These are phyloP conservation scores for Chrysotoxum bicinctum DNA, from an alignment of 2,888 invertebrate species.

Conservation along the genomic window DNA sequence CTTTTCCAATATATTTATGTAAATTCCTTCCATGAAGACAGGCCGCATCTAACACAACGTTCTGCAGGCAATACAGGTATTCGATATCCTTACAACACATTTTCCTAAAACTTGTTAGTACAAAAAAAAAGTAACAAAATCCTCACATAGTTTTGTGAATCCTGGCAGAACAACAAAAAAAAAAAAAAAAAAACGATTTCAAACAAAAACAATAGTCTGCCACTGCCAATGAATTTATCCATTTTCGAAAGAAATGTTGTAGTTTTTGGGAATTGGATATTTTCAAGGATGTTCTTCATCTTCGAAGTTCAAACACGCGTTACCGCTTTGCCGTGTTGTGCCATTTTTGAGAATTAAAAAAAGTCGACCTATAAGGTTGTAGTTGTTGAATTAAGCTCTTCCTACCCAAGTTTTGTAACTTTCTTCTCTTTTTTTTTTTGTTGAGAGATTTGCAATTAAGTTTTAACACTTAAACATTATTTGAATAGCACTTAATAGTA, in stretches of 20 bases:
- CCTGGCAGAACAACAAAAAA: not conserved
- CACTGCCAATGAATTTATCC: conserved; percentile 44
- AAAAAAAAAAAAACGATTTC: not conserved
- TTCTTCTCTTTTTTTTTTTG: not conserved
- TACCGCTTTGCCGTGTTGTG: conserved; percentile 5
- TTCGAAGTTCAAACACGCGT: conserved; percentile 35
- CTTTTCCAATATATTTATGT: conserved; percentile 70
- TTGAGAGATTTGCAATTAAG: conserved; percentile 64
- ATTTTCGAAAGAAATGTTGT: conserved; percentile 44
- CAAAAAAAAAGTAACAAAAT: conserved; percentile 7
- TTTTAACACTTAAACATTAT: conserved; percentile 70
- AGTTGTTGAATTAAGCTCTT: conserved; percentile 6
- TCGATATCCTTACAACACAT: not conserved
- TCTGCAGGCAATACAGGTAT: not conserved
- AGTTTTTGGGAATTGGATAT: conserved; percentile 4
- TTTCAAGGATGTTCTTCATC: conserved; percentile 3
- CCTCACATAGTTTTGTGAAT: conserved; percentile 13
- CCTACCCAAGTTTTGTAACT: conserved; percentile 30
- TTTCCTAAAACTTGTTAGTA: not conserved
- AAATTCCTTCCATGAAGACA: conserved; percentile 50
- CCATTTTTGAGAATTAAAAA: conserved; percentile 11
- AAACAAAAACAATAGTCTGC: conserved; percentile 39
- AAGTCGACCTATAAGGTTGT: not conserved
- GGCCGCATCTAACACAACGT: conserved; percentile 16
- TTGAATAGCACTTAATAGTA: conserved; percentile 66